A percentile compares a stretch with the other conserved stretches of the same genome.
These are phyloP conservation scores for Venusia cambrica DNA, from an alignment of 2,888 invertebrate genomes.

Conservation along the genomic window DNA sequence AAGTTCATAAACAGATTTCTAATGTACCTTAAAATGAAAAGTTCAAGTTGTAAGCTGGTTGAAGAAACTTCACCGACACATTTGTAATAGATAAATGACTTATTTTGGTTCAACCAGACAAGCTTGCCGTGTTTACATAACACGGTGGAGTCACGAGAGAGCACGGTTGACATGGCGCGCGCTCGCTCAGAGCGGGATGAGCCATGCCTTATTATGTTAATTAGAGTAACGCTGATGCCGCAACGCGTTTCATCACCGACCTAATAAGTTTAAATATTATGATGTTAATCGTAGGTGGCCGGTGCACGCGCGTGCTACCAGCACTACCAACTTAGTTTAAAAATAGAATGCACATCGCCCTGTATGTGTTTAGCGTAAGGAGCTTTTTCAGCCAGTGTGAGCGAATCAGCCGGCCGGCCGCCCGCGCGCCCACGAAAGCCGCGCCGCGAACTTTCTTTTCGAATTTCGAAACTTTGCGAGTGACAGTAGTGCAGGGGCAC, in stretches of 20 bases:
- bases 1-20: too few species aligned
- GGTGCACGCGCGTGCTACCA: constrained; percentile 66
- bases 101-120: too few species aligned
- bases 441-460: constrained; percentile 34
- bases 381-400: constrained; percentile 72
- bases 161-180: too few species aligned
- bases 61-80: too few species aligned
- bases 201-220: constrained; percentile 25
- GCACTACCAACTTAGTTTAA: constrained; percentile 72
- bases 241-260: constrained; percentile 64
- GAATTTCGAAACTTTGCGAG: constrained; percentile 52
- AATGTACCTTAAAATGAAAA: too few species aligned
- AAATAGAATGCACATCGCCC: constrained; percentile 75
- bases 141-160: too few species aligned
- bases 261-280: constrained; percentile 73
- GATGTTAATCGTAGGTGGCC: constrained; percentile 61
- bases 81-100: too few species aligned
- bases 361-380: constrained; percentile 69
- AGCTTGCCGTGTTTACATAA: too few species aligned
- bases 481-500: constrained; percentile 19
- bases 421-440: constrained; percentile 57
- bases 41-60: too few species aligned
- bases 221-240: constrained; percentile 36
- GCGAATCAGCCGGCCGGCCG: constrained; percentile 59
- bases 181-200: constrained; percentile 2